Conservation (phyloP, 2,797 vertebrate genomes). For the Pampus argenteus region DNA sequence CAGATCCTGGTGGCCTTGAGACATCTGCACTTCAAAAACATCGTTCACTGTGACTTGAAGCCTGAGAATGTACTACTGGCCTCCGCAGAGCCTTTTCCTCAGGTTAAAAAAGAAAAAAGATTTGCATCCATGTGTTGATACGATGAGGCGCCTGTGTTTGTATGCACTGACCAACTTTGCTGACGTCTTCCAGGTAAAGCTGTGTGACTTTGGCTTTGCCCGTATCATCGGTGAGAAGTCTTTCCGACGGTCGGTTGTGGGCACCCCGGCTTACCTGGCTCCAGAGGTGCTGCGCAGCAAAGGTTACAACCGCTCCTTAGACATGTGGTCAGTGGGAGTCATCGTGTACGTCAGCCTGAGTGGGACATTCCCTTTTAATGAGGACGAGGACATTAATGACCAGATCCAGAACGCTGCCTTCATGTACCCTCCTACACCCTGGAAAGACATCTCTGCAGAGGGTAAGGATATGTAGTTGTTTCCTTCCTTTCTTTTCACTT, state of each 20-base stretch:
- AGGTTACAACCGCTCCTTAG: conserved; percentile 97
- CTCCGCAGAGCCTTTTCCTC: conserved; percentile 97
- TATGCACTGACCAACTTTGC: background rate
- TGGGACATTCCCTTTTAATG: conserved; percentile 97
- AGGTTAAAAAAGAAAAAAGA: conserved; percentile 83
- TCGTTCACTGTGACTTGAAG: conserved; percentile 99
- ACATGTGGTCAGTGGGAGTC: conserved; percentile 99
- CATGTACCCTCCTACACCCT: conserved; percentile 97
- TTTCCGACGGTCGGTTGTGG: conserved; percentile 96
- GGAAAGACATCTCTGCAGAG: conserved; percentile 96
- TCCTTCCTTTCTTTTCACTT: background rate
- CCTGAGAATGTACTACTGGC: conserved; percentile 97
- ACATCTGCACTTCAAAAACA: conserved; percentile 99
- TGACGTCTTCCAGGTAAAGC: conserved; percentile 89
- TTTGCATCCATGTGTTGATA: background rate
- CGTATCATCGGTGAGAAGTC: conserved; percentile 99
- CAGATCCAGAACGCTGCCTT: conserved; percentile 99
- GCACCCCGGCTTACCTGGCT: conserved; percentile 95
- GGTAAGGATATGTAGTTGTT: conserved; percentile 79
- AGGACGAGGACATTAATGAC: conserved; percentile 98
- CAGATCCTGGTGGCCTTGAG: conserved; percentile 98
- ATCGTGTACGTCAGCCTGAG: conserved; percentile 98
- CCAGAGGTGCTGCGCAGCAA: conserved; percentile 97
- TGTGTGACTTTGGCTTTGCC: conserved; percentile 98
- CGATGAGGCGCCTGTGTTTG: background rate